phyloP scores from a whole-genome alignment of 2,797 vertebrate species.

The Podargus strigoides region DNA sequence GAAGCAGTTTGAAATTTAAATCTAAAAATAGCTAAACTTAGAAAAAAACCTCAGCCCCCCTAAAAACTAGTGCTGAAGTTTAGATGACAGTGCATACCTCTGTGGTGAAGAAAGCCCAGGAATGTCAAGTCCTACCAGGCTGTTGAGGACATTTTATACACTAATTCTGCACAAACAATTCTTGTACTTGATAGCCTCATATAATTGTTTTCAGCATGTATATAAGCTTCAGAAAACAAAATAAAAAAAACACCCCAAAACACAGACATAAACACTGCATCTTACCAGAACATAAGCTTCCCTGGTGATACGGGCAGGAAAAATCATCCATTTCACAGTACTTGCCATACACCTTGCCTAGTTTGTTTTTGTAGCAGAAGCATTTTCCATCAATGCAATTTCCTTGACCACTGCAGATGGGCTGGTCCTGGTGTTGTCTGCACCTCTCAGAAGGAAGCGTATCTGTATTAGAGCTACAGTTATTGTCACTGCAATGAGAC shows the following conservation, averaged over 20 bases:
- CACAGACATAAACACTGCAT: not conserved
- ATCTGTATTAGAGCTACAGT: constrained; percentile 57
- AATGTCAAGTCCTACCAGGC: not conserved
- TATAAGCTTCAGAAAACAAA: not conserved
- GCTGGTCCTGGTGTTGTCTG: constrained; percentile 68
- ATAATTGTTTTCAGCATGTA: not conserved
- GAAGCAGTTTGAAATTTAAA: not conserved
- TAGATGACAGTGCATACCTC: not conserved
- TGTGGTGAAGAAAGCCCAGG: not conserved
- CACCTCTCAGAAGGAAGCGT: constrained; percentile 60
- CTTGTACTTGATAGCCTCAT: not conserved
- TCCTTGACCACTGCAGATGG: constrained; percentile 86
- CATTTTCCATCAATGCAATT: constrained; percentile 88
- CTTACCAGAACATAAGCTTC: constrained; percentile 88
- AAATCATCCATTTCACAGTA: constrained; percentile 94
- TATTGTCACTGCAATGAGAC: constrained; percentile 58
- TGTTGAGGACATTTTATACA: not conserved
- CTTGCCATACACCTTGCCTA: constrained; percentile 87
- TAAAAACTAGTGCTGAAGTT: not conserved
- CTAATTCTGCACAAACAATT: not conserved
- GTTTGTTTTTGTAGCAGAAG: constrained; percentile 84
- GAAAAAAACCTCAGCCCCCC: not conserved
- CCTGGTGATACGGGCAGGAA: constrained; percentile 87
- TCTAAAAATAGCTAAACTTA: not conserved
- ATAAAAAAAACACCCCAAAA: not conserved